Conservation (phyloP, 2,113 vertebrate species). For the Pygoscelis antarcticus region DNA sequence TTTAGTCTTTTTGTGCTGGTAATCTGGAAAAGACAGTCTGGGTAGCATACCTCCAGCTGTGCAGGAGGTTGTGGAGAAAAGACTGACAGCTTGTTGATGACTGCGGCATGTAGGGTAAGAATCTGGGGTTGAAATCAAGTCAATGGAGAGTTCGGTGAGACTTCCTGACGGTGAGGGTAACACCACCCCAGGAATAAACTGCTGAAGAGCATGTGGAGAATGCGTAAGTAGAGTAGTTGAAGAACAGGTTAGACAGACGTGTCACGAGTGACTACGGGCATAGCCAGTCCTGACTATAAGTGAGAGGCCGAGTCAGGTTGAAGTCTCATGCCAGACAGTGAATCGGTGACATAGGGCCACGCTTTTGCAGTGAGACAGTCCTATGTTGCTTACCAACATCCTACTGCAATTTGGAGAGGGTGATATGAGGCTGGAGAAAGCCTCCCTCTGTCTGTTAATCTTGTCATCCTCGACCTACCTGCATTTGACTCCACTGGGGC, state of each 20-base stretch:
- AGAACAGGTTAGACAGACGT: background rate
- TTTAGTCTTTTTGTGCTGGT: background rate
- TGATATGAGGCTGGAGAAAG: background rate
- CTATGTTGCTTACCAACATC: no score
- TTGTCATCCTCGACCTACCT: background rate
- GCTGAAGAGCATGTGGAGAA: background rate
- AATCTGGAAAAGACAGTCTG: background rate
- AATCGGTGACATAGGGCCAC: rapidly evolving
- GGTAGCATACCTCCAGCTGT: background rate
- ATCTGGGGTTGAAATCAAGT: background rate
- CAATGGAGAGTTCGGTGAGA: background rate
- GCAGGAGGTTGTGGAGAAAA: background rate
- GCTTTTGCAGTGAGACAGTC: background rate
- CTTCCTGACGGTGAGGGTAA: background rate
- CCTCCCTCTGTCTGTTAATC: background rate
- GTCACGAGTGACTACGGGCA: background rate
- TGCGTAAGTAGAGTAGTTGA: background rate
- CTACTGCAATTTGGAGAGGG: background rate
- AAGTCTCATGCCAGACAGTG: background rate
- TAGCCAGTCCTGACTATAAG: background rate
- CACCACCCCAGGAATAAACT: background rate
- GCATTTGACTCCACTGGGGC: background rate
- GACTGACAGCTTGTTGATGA: background rate
- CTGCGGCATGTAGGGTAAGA: rapidly evolving
- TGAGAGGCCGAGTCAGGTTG: background rate